phyloP scores from a whole-genome alignment of 1,140 invertebrate genomes.

The Popillia japonica region DNA sequence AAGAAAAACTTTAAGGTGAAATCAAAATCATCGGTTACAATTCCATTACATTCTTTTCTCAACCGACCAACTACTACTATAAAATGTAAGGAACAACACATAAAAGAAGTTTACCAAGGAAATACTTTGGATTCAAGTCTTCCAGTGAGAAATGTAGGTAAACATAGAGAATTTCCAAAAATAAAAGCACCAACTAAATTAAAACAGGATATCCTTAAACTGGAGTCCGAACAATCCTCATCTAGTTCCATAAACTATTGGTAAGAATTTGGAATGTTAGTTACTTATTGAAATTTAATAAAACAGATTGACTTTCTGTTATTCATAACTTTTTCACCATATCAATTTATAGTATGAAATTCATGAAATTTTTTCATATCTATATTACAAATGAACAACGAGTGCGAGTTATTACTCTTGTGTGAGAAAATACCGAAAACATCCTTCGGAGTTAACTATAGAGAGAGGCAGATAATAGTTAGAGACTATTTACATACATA shows the following conservation, averaged over 20 bases:
- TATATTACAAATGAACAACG: no score
- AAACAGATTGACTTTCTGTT: not conserved
- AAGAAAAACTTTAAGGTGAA: not conserved
- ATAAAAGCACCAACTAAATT: slow-evolving; percentile 38
- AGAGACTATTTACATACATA: no score
- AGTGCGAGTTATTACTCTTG: no score
- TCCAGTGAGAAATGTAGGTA: slow-evolving; percentile 39
- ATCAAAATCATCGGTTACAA: not conserved
- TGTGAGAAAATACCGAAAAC: no score
- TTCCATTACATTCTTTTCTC: not conserved
- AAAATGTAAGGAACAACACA: not conserved
- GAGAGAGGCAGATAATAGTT: no score
- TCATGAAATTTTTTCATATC: no score
- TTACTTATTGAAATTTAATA: not conserved
- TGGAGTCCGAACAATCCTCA: not conserved
- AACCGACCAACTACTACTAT: not conserved
- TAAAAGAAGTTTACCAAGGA: slow-evolving; percentile 28
- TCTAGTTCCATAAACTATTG: not conserved
- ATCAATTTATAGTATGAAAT: no score
- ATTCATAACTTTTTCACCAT: no score
- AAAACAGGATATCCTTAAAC: slow-evolving; percentile 39
- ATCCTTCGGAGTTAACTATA: no score
- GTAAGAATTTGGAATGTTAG: not conserved
- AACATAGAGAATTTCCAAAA: slow-evolving; percentile 41
- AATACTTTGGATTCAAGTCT: slow-evolving; percentile 44